Conservation (phyloP, 1,140 invertebrate genomes). For the Reticulitermes speratus region DNA sequence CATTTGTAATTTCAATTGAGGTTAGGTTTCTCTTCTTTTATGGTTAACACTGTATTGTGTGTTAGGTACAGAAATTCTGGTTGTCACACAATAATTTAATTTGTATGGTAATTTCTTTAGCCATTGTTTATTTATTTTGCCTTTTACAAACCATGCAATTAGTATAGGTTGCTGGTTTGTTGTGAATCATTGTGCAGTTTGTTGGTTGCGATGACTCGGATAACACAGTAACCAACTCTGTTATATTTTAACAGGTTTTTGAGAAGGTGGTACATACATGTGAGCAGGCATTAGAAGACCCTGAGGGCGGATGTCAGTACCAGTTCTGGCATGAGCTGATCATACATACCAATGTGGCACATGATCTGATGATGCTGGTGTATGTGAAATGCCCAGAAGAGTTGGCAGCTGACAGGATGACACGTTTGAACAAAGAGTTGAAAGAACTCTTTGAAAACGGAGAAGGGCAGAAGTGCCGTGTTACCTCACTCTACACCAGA, state of each 20-base stretch:
- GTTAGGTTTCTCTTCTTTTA: no score
- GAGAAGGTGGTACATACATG: not conserved
- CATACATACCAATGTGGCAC: not conserved
- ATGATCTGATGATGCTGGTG: not conserved
- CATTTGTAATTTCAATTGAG: no score
- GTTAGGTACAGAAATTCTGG: no score
- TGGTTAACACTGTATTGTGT: no score
- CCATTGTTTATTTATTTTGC: no score
- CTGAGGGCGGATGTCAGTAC: not conserved
- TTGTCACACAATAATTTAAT: no score
- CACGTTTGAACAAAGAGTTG: not conserved
- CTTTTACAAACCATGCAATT: no score
- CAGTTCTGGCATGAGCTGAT: not conserved
- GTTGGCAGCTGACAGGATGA: not conserved
- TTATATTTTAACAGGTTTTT: not conserved
- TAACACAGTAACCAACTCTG: no score
- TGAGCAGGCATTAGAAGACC: not conserved
- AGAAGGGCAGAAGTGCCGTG: not conserved
- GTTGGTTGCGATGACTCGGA: no score
- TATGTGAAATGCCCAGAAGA: not conserved
- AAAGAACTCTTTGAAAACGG: constrained; percentile 16
- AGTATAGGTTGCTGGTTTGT: no score
- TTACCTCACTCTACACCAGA: not conserved
- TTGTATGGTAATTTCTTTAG: no score
- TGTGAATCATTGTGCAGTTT: no score